Evolutionary conservation across 2,888 invertebrate species (phyloP).

Genomic region (Tethea ocularis): DNA sequence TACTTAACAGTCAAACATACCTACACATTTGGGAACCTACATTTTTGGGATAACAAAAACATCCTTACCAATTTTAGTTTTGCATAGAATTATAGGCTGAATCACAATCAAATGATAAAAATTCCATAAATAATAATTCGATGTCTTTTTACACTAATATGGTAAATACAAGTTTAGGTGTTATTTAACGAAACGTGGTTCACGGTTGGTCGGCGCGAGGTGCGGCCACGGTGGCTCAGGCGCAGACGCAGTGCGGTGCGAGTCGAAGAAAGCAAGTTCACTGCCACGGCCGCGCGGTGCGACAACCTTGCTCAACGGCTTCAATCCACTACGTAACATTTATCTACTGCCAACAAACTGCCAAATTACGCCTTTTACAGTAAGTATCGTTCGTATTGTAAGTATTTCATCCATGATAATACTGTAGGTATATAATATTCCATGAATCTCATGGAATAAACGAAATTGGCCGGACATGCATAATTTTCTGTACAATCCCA

Average conservation of each 20-base stretch:
- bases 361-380: constrained; percentile 47
- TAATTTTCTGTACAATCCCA: too few species aligned
- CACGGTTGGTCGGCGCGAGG: constrained; percentile 63
- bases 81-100: too few species aligned
- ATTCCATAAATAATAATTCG: too few species aligned
- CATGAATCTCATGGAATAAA: too few species aligned
- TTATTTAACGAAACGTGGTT: constrained; percentile 53
- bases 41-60: too few species aligned
- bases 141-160: too few species aligned
- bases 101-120: too few species aligned
- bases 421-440: too few species aligned
- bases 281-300: constrained; percentile 77
- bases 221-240: constrained; percentile 39
- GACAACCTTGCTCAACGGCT: constrained; percentile 70
- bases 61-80: too few species aligned
- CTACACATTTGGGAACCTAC: too few species aligned
- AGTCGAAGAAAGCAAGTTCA: constrained; percentile 80
- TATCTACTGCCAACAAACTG: constrained; percentile 54
- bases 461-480: too few species aligned
- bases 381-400: constrained; percentile 22
- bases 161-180: constrained; percentile 7
- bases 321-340: constrained; percentile 44
- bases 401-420: background rate
- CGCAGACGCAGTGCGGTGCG: constrained; percentile 46
- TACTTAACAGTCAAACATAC: too few species aligned